Evolutionary conservation across 1,140 invertebrate genomes (phyloP), one percentile per base, ranked within the genome.

Genomic region (Acromyrmex heyeri): DNA sequence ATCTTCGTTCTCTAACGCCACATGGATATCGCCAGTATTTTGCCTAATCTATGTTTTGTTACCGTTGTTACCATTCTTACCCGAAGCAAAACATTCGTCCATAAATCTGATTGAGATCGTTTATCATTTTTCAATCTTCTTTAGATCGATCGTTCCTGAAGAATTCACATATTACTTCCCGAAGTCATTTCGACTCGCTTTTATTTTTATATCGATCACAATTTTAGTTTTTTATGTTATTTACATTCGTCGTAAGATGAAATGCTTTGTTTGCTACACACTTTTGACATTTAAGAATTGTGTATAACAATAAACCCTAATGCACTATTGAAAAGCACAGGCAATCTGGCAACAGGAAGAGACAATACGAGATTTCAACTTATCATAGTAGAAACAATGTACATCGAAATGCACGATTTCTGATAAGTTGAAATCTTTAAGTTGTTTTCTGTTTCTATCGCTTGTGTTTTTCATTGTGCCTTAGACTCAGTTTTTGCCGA

Each of bases 1-100:
- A 89, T 69, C 76, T 82, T 89, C 75, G 55, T 86, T 86, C 53
- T 57, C 34, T 48, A 61, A 88, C 30, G 76, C 34, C 44, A 64
- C 24, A 34, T 3, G 57, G 34, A 44, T 72, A 61, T 61, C 5
- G 10, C 55, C n/a, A 10, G 61, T 14, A 55, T 78, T n/a, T 48
- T 18, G 38, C 44, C 2, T 7, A 0, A 14, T 16, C 3, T 10
- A 10, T 14, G 14, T 27, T 44, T 0, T 50, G 21, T 69, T 69
- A 48, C n/a, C 12, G 12, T 67, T 24, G 24, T 24, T 24, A 24
- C 24, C 24, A 1, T 69, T 38, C 21, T 69, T 14, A 48, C 10
- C 59, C n/a, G 27, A 0, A 10, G 2, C 64, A 24, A 57, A 24
- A 44, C 14, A n/a, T 44, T 34, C n/a, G 18, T 50, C 27, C 16